These are phyloP conservation scores for Brachyhypopomus occidentalis DNA, from an alignment of 2,113 vertebrate species.

Conservation along the genomic window DNA sequence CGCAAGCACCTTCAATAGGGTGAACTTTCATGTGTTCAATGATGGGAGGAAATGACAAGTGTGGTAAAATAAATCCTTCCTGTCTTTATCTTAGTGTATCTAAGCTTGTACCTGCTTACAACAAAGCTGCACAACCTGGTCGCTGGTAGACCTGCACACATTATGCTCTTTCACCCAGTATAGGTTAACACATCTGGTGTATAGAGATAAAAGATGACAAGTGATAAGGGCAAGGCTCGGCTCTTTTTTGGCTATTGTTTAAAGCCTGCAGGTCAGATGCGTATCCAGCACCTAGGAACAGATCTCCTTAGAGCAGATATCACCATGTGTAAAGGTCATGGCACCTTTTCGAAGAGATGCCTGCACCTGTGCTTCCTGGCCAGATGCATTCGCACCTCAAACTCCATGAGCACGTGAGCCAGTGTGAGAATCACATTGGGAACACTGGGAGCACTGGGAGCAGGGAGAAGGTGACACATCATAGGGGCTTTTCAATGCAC, in stretches of 20 bases:
- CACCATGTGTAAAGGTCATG: constrained; percentile 5
- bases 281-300: constrained; percentile 18
- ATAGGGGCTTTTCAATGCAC: too few relatives aligned
- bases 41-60: not conserved
- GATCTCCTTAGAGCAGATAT: not conserved
- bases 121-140: too few relatives aligned
- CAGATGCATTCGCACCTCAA: not conserved
- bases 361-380: constrained; percentile 15
- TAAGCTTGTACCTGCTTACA: too few relatives aligned
- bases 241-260: not conserved
- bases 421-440: not conserved
- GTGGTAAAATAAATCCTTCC: not conserved
- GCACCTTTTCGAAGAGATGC: not conserved
- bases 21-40: too few relatives aligned
- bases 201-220: constrained; percentile 8
- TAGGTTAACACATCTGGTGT: not conserved
- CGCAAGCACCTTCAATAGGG: too few relatives aligned
- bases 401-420: not conserved
- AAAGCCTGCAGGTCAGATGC: constrained; percentile 4
- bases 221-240: constrained; percentile 14
- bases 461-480: too few relatives aligned
- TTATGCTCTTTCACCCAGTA: not conserved
- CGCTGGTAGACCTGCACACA: not conserved
- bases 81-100: too few relatives aligned
- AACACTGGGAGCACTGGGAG: not conserved